Base-by-base conservation (phyloP, 2,888 invertebrate species). In the Drosophila stalkeri region DNA sequence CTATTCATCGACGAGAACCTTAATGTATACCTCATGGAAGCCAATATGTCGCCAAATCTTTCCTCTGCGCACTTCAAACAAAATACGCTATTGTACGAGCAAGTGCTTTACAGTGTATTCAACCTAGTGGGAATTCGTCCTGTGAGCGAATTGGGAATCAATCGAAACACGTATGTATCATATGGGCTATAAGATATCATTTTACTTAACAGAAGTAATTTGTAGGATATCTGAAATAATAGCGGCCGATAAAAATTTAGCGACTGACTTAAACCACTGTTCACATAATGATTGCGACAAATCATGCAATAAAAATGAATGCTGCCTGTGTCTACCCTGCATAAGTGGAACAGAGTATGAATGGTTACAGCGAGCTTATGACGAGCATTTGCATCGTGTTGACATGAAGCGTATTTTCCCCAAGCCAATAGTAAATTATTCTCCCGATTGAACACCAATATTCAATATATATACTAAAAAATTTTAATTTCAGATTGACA, bases 21-120 rank as follows among this genome's bases (percentile, higher is more conserved):
- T 0, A 96, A 96, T 56, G 97, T 99, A 0, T 97, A 95, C 89
- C 94, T 98, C 8, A 96, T 99, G 95, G 99, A 99, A 94, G 99
- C 98, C 0, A 99, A 99, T 91, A 99, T 99, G 99, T 98, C 98
- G 16, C 99, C 99, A 0, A 99, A 99, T 94, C 94, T 99, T 67
- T 98, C 98, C 0, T 98, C 99, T 0, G 96, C 96, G 0, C 98
- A 99, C 93, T 99, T 96, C 92, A 96, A 96, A n/a, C 96, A 96
- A 0, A 99, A 99, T 93, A 95, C 95, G 74, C 92, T 97, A 35
- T 93, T 99, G 0, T 99, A 99, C 90, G 98, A 99, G 89, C 98
- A 99, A 94, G 97, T 99, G 0, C 89, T 99, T 14, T 98, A 96
- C 92, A 98, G 96, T 92, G 91, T 97, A 35, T 94, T 99, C 62